Base-by-base conservation (phyloP, 2,888 invertebrate species). In the Ellobium chinense region DNA sequence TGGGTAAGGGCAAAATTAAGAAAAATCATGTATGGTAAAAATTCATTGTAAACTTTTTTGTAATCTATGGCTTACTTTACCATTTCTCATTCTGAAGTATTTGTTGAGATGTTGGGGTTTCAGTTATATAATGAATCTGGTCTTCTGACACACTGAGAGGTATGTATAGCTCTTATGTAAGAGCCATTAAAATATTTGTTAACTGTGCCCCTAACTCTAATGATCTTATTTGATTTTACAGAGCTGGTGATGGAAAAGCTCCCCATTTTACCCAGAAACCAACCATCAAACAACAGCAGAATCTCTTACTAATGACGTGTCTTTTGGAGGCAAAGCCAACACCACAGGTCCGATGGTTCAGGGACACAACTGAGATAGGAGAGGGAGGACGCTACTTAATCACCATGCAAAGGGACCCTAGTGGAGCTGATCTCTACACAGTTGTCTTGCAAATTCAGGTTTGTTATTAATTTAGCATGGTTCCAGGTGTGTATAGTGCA, bases 211-310 rank as follows among this genome's bases (percentile, higher is more conserved):
- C 9, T 54, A 18, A 54, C 9, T n/a, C n/a, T n/a, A n/a, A n/a
- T n/a, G n/a, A n/a, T n/a, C n/a, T n/a, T n/a, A n/a, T n/a, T n/a
- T n/a, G n/a, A n/a, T 46, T 46, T 18, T 46, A 72, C 66, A 76
- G 76, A 56, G 76, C 34, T 14, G 31, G 88, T 58, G 88, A 90
- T 66, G 92, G 92, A n/a, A 90, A 91, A 79, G 97, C 98, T 34
- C 99, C 99, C 81, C 97, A 97, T 69, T 99, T 99, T 93, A 96
- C 98, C 92, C 98, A 98, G 94, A 99, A 99, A 95, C 99, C 99
- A 86, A 96, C 97, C 94, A 99, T 99, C 94, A 98, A 99, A 94
- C 99, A 99, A 93, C 98, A 92, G 97, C 98, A 97, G 87, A 89
- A 88, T 72, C 94, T 97, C 85, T 95, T 99, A 87, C 96, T 98